Conservation (phyloP, 2,797 vertebrate genomes). For the Gymnocypris eckloni region DNA sequence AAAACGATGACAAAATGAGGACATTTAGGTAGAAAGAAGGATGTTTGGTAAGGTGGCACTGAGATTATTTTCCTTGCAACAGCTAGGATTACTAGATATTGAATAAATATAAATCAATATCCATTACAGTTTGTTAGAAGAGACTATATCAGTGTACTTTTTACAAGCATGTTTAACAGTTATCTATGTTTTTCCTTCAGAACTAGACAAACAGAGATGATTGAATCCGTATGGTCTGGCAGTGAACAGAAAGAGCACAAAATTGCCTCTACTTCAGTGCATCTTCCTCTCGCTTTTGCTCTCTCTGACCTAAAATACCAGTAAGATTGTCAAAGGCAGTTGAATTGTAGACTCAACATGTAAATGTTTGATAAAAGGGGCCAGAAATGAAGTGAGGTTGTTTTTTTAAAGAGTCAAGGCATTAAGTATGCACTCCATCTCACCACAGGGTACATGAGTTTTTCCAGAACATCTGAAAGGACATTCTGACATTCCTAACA, state of each 20-base stretch:
- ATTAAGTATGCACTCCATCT: slow-evolving; percentile 48
- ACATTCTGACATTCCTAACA: slow-evolving; percentile 38
- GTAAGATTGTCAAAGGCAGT: slow-evolving; percentile 77
- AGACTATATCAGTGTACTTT: neutral
- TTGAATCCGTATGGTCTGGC: neutral
- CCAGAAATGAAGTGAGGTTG: slow-evolving; percentile 79
- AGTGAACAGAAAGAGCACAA: slow-evolving; percentile 6
- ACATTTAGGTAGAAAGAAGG: neutral
- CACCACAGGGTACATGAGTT: slow-evolving; percentile 35
- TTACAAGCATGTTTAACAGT: neutral
- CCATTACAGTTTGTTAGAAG: neutral
- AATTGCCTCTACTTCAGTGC: slow-evolving; percentile 72
- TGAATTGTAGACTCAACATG: slow-evolving; percentile 80
- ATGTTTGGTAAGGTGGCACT: neutral
- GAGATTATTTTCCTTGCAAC: neutral
- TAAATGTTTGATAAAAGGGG: slow-evolving; percentile 83
- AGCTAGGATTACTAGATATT: neutral
- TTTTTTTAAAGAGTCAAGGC: slow-evolving; percentile 33
- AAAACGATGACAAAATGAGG: neutral
- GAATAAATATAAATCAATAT: neutral
- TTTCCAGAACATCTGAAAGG: slow-evolving; percentile 40
- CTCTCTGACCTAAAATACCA: slow-evolving; percentile 79
- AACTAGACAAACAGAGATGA: neutral
- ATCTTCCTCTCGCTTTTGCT: slow-evolving; percentile 70
- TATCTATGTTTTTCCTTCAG: neutral